These are phyloP conservation scores for Penaeus monodon DNA, from an alignment of 2,888 invertebrate species.

Conservation along the genomic window DNA sequence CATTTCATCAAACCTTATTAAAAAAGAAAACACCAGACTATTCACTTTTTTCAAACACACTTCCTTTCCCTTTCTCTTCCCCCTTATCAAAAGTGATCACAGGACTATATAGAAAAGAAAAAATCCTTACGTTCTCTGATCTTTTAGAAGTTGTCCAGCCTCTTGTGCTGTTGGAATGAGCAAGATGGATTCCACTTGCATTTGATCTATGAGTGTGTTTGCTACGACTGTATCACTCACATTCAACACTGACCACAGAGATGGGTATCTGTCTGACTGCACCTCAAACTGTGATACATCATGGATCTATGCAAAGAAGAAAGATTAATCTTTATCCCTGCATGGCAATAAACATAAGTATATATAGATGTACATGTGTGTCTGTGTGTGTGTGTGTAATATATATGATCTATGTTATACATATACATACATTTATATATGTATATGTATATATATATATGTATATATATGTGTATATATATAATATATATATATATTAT, in stretches of 20 bases:
- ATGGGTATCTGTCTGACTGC: slow-evolving; percentile 26
- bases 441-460: too few species aligned
- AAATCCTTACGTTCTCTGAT: slow-evolving; percentile 45
- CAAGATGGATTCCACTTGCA: slow-evolving; percentile 80
- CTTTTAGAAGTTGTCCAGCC: slow-evolving; percentile 79
- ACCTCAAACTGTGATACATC: slow-evolving; percentile 49
- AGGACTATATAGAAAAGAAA: neutral
- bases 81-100: too few species aligned
- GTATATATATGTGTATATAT: too few species aligned
- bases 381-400: too few species aligned
- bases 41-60: too few species aligned
- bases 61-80: too few species aligned
- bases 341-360: neutral
- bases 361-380: too few species aligned
- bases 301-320: slow-evolving; percentile 44
- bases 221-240: slow-evolving; percentile 82
- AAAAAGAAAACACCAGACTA: too few species aligned
- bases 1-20: too few species aligned
- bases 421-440: too few species aligned
- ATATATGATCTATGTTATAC: too few species aligned
- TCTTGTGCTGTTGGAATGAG: slow-evolving; percentile 80
- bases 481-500: too few species aligned
- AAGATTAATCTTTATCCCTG: neutral
- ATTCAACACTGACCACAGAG: slow-evolving; percentile 72
- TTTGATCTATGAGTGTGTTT: slow-evolving; percentile 87